A percentile compares a stretch with the other conserved stretches of the same genome.
Conservation (phyloP, 1,140 invertebrate species). For the Doryteuthis pealeii region DNA sequence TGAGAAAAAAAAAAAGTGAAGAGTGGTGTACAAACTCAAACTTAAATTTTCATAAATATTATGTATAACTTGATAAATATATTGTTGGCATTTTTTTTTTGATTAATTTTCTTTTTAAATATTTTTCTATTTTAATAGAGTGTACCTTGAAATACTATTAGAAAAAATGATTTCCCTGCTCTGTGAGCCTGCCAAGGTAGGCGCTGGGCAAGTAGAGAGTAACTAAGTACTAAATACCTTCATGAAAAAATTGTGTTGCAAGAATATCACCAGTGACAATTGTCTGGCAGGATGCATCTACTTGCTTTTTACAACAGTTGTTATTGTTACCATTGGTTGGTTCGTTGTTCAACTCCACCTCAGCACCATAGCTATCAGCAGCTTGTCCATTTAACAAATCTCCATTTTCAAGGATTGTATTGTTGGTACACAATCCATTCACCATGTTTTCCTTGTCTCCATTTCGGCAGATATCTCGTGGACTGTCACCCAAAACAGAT, state of each 20-base stretch:
- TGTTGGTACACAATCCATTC: slow-evolving; percentile 13
- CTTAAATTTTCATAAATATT: no score
- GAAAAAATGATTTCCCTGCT: no score
- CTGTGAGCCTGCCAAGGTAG: no score
- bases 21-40: no score
- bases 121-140: no score
- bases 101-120: no score
- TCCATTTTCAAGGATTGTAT: slow-evolving; percentile 6
- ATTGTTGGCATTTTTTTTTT: no score
- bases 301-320: slow-evolving; percentile 24
- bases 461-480: slow-evolving; percentile 24
- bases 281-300: slow-evolving; percentile 53
- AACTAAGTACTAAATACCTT: slow-evolving; percentile 38
- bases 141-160: no score
- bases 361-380: slow-evolving; percentile 12
- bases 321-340: slow-evolving; percentile 16
- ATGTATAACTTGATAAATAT: no score
- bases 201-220: background rate
- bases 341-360: slow-evolving; percentile 13
- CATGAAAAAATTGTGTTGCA: slow-evolving; percentile 60
- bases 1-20: no score
- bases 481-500: slow-evolving; percentile 52
- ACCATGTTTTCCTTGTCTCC: slow-evolving; percentile 10
- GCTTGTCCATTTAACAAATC: slow-evolving; percentile 20
- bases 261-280: slow-evolving; percentile 60